These are phyloP conservation scores for Oscheius sp. DNA, from an alignment of 1,140 invertebrate genomes.

Conservation along the genomic window DNA sequence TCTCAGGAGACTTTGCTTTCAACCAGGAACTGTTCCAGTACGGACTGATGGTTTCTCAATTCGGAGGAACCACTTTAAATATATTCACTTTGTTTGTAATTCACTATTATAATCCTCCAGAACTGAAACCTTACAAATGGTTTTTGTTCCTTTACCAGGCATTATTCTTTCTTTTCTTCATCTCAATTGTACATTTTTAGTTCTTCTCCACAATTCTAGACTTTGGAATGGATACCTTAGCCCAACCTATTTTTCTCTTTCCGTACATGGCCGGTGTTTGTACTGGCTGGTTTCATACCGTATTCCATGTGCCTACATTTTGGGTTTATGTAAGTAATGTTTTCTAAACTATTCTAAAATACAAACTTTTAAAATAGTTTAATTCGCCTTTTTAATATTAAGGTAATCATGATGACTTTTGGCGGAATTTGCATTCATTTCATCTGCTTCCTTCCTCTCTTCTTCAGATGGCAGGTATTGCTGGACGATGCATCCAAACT, in stretches of 20 bases:
- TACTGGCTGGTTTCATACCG: not conserved
- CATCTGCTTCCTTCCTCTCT: not conserved
- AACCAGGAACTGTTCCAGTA: not conserved
- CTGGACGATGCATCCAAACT: not conserved
- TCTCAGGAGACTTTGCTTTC: not conserved
- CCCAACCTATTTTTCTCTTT: not conserved
- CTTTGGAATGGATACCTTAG: not conserved
- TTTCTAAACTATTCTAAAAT: too few relatives aligned
- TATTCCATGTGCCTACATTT: not conserved
- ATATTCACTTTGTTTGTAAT: not conserved
- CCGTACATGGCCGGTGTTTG: not conserved
- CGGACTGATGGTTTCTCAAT: not conserved
- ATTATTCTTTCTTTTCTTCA: not conserved
- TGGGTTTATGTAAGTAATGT: not conserved
- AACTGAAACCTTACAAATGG: not conserved
- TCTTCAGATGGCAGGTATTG: not conserved
- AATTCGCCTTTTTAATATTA: too few relatives aligned
- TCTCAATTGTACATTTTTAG: too few relatives aligned
- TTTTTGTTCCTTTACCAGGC: not conserved
- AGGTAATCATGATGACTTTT: conserved; percentile 6
- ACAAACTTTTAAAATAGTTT: too few relatives aligned
- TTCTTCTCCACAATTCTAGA: not conserved
- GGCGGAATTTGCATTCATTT: not conserved
- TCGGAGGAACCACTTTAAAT: not conserved
- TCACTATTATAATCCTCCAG: not conserved